These are phyloP conservation scores for Anthonomus grandis DNA, from an alignment of 1,140 invertebrate species.

Conservation along the genomic window DNA sequence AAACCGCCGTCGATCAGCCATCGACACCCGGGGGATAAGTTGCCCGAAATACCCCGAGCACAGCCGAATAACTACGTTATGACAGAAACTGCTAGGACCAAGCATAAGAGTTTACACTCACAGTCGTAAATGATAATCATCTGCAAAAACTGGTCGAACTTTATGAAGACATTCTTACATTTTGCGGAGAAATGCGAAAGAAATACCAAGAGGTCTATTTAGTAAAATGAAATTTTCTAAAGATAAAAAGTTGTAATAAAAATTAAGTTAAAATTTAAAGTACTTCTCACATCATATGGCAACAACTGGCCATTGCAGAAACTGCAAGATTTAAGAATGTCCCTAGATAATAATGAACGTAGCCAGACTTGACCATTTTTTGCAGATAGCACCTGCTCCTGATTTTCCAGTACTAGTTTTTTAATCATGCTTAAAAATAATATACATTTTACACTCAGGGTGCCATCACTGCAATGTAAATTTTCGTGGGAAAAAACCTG, in stretches of 20 bases:
- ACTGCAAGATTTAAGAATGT: too few species aligned
- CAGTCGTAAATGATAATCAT: slow-evolving; percentile 34
- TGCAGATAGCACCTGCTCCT: not conserved
- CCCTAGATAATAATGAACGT: too few species aligned
- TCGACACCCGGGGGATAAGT: slow-evolving; percentile 59
- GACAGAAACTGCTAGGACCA: slow-evolving; percentile 41
- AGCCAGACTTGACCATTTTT: slow-evolving; percentile 5
- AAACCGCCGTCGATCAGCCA: slow-evolving; percentile 56
- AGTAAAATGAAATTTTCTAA: too few species aligned
- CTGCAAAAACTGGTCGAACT: slow-evolving; percentile 11
- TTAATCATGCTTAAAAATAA: slow-evolving; percentile 20
- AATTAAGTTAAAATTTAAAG: too few species aligned
- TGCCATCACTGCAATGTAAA: slow-evolving; percentile 44
- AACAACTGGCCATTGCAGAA: too few species aligned
- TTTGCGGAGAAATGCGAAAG: too few species aligned
- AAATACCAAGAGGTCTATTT: too few species aligned
- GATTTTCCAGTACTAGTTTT: slow-evolving; percentile 32
- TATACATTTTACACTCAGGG: slow-evolving; percentile 42
- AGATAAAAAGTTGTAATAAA: too few species aligned
- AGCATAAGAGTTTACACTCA: slow-evolving; percentile 46
- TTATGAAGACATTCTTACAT: too few species aligned
- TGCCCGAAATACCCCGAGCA: slow-evolving; percentile 49
- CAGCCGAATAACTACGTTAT: slow-evolving; percentile 48
- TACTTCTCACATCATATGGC: too few species aligned
- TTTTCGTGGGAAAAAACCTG: slow-evolving; percentile 17